Percentiles rank a stretch among this genome's conserved stretches.
These are phyloP conservation scores for Diarsia brunnea DNA, from an alignment of 2,888 invertebrate genomes.

Conservation along the genomic window DNA sequence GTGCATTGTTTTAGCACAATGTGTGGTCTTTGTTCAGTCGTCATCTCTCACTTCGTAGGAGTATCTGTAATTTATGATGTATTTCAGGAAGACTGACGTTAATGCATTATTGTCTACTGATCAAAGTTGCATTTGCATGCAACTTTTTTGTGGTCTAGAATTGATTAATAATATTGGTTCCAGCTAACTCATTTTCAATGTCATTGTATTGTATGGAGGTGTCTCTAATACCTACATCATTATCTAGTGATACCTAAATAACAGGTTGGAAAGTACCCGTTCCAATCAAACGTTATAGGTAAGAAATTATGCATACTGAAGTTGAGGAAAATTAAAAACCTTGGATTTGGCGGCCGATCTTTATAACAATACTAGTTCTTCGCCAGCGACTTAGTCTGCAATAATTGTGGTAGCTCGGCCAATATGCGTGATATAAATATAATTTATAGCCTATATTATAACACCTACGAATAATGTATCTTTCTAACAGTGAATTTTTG, in stretches of 20 bases:
- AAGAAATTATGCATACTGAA: neutral
- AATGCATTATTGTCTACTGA: neutral
- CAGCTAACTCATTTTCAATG: constrained; percentile 4
- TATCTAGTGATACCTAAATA: neutral
- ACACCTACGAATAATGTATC: too few species aligned
- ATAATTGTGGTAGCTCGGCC: too few species aligned
- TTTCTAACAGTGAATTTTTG: too few species aligned
- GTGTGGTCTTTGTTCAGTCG: constrained; percentile 15
- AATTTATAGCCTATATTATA: too few species aligned
- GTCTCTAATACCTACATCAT: neutral
- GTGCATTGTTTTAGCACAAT: constrained; percentile 13
- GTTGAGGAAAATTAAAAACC: too few species aligned
- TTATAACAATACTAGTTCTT: neutral
- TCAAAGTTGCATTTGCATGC: neutral
- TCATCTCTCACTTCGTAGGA: constrained; percentile 4
- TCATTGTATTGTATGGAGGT: too few species aligned
- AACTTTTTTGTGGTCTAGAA: neutral
- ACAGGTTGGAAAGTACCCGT: neutral
- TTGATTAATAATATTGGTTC: neutral
- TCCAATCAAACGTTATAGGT: neutral
- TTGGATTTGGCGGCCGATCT: neutral
- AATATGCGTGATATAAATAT: too few species aligned
- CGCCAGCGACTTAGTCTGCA: too few species aligned
- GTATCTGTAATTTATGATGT: constrained; percentile 12
- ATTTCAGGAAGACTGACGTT: constrained; percentile 7